These are phyloP conservation scores for Collichthys lucidus DNA, from an alignment of 2,113 vertebrate genomes.

Conservation along the genomic window DNA sequence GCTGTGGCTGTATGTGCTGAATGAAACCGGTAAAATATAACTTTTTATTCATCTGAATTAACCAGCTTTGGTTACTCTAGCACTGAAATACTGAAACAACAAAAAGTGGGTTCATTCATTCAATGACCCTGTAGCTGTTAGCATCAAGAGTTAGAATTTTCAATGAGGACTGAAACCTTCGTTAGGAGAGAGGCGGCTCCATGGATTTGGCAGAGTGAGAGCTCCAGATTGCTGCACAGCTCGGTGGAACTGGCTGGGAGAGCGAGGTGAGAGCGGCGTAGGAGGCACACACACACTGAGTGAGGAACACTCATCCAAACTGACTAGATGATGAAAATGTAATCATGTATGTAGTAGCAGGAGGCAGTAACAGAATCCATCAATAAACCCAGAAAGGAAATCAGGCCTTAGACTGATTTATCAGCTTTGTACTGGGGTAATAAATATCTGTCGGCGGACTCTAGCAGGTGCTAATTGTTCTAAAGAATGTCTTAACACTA, in stretches of 20 bases:
- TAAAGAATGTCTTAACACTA: background rate
- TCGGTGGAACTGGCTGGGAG: conserved; percentile 31
- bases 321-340: background rate
- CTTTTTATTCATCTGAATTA: too few relatives aligned
- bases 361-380: background rate
- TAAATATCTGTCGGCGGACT: background rate
- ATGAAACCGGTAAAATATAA: too few relatives aligned
- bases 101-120: background rate
- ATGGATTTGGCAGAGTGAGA: conserved; percentile 42
- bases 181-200: background rate
- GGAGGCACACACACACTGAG: conserved; percentile 27
- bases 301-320: background rate
- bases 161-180: background rate
- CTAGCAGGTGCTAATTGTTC: background rate
- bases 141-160: background rate
- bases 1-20: too few relatives aligned
- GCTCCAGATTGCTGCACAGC: conserved; percentile 74
- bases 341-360: background rate
- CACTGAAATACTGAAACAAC: too few relatives aligned
- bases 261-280: conserved; percentile 41
- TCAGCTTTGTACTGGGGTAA: background rate
- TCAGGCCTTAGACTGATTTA: background rate
- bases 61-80: too few relatives aligned
- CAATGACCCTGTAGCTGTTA: background rate
- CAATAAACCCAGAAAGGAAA: background rate